Evolutionary conservation across 2,797 vertebrate genomes (phyloP).

Genomic region (Alfaro cultratus): DNA sequence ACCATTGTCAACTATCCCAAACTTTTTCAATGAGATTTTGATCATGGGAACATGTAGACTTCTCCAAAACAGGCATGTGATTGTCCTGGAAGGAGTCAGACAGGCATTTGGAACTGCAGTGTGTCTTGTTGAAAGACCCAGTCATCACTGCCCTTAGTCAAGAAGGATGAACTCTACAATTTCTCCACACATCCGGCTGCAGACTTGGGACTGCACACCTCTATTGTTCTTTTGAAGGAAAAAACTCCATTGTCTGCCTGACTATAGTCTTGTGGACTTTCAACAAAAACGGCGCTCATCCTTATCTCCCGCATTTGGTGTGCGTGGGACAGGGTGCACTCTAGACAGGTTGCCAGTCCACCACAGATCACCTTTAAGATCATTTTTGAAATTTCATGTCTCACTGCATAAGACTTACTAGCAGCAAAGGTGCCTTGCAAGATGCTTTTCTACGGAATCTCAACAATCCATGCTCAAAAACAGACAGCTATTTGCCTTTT

Average conservation of each 20-base stretch:
- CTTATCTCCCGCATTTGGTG: not conserved
- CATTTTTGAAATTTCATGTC: not conserved
- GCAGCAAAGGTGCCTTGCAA: not conserved
- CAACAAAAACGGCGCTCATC: not conserved
- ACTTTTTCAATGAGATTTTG: not conserved
- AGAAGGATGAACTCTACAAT: not conserved
- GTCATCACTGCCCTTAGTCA: not conserved
- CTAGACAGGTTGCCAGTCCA: not conserved
- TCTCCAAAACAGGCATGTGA: not conserved
- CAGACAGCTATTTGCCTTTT: not conserved
- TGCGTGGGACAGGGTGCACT: not conserved
- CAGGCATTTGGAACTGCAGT: not conserved
- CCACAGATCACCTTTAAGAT: not conserved
- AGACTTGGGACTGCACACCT: not conserved
- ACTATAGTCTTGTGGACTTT: not conserved
- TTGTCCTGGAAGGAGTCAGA: not conserved
- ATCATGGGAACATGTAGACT: not conserved
- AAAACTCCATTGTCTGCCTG: not conserved
- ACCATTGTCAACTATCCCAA: not conserved
- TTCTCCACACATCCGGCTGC: not conserved
- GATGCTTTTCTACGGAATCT: not conserved
- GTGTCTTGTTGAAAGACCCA: not conserved
- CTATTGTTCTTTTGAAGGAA: constrained; percentile 1
- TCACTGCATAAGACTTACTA: not conserved
- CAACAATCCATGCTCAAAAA: not conserved